Base-by-base conservation (phyloP, 2,113 vertebrate genomes). In the Tragelaphus buxtoni region DNA sequence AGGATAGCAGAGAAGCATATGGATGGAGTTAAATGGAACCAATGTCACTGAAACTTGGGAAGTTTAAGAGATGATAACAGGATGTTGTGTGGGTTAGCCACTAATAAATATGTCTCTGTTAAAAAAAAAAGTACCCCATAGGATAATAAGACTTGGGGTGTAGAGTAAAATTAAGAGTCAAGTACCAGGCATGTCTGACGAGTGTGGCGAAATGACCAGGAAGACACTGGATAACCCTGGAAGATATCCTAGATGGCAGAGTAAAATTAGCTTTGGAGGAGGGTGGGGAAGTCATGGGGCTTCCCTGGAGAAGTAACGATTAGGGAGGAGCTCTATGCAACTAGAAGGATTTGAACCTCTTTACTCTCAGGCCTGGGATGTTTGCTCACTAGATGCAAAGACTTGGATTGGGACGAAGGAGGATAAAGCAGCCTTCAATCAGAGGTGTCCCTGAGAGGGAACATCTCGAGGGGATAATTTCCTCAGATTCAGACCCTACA, bases 41-140 rank as follows among this genome's bases (percentile, higher is more conserved):
- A 61, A 96, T 61, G 53, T 42, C 49, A 91, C 11, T 72, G 9
- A 18, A 96, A 80, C 80, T 58, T 65, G 45, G 65, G 83, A 63
- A 28, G 6, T 49, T 26, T 65, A 53, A 12, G n/a, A 76, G 4
- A 9, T 74, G 24, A 17, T 53, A 79, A 55, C 1, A 61, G 7
- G 35, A 55, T 94, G 5, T 22, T 51, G 45, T 83, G 24, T 63
- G 26, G 11, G 11, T 74, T 4, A 79, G 8, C 2, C 76, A 58
- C 7, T 74, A 65, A 83, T 30, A 53, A 0, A 18, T 18, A 55
- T 8, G 5, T 55, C 26, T 81, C 63, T 58, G 45, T 87, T 30
- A 22, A 30, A 47, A 86, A 47, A 86, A 39, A 61, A 83, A 77
- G 4, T 4, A 61, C 42, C 20, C 1, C 32, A 7, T 69, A 69